Percentiles rank a stretch among this genome's conserved stretches.
Evolutionary conservation across 2,888 invertebrate species (phyloP).

Genomic region (Drosophila differens): DNA sequence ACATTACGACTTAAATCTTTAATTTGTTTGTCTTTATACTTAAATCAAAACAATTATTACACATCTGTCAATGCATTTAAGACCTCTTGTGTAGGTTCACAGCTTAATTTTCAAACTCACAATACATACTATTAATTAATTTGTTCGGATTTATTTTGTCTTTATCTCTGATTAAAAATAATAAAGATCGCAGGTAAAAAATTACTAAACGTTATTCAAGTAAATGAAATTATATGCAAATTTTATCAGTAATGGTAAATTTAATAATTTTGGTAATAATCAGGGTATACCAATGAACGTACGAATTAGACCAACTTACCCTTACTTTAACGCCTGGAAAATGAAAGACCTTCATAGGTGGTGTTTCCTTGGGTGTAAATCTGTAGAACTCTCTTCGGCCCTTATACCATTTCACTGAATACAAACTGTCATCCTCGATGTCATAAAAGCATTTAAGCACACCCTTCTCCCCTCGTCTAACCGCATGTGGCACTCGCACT

Average conservation of each 20-base stretch:
- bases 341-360: constrained; percentile 90
- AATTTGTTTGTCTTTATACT: not conserved
- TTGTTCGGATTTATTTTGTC: not conserved
- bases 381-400: constrained; percentile 93
- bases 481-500: constrained; percentile 89
- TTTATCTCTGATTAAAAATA: not conserved
- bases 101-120: not conserved
- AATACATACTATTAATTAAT: not conserved
- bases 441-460: constrained; percentile 90
- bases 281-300: not conserved
- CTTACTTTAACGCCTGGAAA: constrained; percentile 91
- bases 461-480: constrained; percentile 88
- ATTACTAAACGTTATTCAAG: not conserved
- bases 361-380: constrained; percentile 90
- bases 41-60: not conserved
- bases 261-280: not conserved
- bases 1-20: not conserved
- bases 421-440: constrained; percentile 91
- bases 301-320: constrained; percentile 87
- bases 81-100: not conserved
- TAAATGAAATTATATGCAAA: not conserved
- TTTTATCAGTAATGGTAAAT: not conserved
- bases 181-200: not conserved
- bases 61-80: not conserved
- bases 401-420: constrained; percentile 94